These are phyloP conservation scores for Helicoverpa assulta DNA, from an alignment of 2,888 invertebrate species.

Conservation along the genomic window DNA sequence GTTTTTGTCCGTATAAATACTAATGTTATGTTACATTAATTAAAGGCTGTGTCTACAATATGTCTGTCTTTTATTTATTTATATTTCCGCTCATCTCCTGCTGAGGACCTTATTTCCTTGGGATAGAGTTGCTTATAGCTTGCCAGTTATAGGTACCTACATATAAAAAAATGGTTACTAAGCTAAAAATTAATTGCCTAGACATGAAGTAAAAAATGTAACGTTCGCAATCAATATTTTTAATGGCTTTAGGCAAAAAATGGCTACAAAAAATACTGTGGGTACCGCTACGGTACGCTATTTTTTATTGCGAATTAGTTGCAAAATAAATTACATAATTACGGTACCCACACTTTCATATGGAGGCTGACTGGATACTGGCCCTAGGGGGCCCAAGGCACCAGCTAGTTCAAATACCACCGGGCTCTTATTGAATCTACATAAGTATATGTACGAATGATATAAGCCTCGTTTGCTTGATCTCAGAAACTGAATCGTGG, in stretches of 20 bases:
- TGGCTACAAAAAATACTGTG: background rate
- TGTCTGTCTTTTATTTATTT: background rate
- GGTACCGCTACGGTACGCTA: background rate
- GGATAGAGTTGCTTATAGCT: slow-evolving; percentile 12
- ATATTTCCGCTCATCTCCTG: too few relatives aligned
- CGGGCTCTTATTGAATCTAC: too few relatives aligned
- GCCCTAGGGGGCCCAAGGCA: too few relatives aligned
- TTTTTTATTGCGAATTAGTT: background rate
- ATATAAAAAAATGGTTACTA: background rate
- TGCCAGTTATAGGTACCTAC: too few relatives aligned
- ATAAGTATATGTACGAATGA: too few relatives aligned
- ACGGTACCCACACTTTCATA: too few relatives aligned
- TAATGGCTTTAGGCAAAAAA: slow-evolving; percentile 6
- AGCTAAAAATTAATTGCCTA: slow-evolving; percentile 6
- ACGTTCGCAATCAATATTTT: background rate
- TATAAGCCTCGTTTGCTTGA: too few relatives aligned
- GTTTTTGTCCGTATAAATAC: background rate
- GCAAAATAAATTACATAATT: slow-evolving; percentile 6
- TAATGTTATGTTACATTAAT: background rate
- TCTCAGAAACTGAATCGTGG: too few relatives aligned
- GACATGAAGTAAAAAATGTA: slow-evolving; percentile 1
- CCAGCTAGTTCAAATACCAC: too few relatives aligned
- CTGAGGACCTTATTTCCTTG: background rate
- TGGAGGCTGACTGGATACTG: too few relatives aligned
- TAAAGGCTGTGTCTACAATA: slow-evolving; percentile 2